These are phyloP conservation scores for Limnodromus scolopaceus DNA, from an alignment of 2,797 vertebrate genomes.

Conservation along the genomic window DNA sequence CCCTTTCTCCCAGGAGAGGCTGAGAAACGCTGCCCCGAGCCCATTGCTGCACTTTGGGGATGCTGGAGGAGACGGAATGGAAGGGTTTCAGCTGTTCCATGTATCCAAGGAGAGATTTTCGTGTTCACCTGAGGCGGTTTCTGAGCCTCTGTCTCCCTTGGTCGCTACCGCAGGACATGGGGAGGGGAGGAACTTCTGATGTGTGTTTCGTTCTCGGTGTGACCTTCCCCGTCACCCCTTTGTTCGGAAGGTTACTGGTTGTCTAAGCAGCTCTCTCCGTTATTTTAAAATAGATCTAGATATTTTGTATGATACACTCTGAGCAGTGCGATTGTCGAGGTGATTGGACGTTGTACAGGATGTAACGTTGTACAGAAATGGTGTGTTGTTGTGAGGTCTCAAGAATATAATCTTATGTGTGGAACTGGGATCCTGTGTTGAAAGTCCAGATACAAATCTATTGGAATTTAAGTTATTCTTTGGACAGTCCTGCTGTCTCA, in stretches of 20 bases:
- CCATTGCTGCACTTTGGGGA: background rate
- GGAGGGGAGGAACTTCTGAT: background rate
- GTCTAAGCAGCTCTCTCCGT: background rate
- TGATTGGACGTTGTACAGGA: background rate
- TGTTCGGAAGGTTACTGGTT: background rate
- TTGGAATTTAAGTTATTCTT: slow-evolving; percentile 19
- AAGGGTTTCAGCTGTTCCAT: background rate
- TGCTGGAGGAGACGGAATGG: background rate
- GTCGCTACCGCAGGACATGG: background rate
- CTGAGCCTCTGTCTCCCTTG: background rate
- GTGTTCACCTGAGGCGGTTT: background rate
- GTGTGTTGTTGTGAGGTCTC: slow-evolving; percentile 55
- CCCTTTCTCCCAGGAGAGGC: background rate
- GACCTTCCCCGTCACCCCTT: background rate
- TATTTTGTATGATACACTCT: slow-evolving; percentile 36
- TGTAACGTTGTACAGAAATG: slow-evolving; percentile 36
- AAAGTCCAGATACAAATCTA: background rate
- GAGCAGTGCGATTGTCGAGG: background rate
- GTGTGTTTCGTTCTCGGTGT: background rate
- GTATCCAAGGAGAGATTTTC: background rate
- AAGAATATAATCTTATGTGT: slow-evolving; percentile 1
- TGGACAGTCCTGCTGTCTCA: slow-evolving; percentile 5
- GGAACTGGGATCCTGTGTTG: slow-evolving; percentile 33
- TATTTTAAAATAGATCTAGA: slow-evolving; percentile 8
- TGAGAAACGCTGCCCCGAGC: background rate